Conservation (phyloP, 2,797 vertebrate species). For the Myripristis jacobus region DNA sequence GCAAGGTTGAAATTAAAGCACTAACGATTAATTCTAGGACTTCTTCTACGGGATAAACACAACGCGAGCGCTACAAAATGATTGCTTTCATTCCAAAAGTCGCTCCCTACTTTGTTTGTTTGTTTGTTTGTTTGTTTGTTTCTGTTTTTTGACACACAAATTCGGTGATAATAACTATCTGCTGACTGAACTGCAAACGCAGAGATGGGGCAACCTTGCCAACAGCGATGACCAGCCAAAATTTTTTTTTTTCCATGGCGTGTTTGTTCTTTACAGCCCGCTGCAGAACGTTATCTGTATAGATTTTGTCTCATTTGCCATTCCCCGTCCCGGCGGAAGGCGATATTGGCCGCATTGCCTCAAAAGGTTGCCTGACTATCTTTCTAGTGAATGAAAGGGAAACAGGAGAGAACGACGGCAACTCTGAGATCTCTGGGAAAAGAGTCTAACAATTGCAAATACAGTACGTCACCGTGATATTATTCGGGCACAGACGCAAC, state of each 20-base stretch:
- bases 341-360: constrained; percentile 42
- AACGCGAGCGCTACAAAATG: constrained; percentile 27
- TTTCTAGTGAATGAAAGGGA: constrained; percentile 55
- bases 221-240: constrained; percentile 50
- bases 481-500: constrained; percentile 31
- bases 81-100: constrained; percentile 17
- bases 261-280: constrained; percentile 30
- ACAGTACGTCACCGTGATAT: constrained; percentile 8
- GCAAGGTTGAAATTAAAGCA: constrained; percentile 34
- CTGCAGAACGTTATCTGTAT: constrained; percentile 51
- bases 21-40: constrained; percentile 34
- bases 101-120: constrained; percentile 47
- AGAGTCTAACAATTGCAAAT: constrained; percentile 17
- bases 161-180: constrained; percentile 45
- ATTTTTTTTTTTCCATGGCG: constrained; percentile 30
- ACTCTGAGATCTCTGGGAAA: constrained; percentile 45
- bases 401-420: constrained; percentile 52
- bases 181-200: constrained; percentile 47
- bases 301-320: constrained; percentile 69
- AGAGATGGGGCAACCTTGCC: constrained; percentile 45
- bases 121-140: constrained; percentile 48
- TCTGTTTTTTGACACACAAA: too few species aligned
- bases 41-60: constrained; percentile 33
- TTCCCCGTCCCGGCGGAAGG: constrained; percentile 50
- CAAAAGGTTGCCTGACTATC: constrained; percentile 57